Evolutionary conservation across 2,888 invertebrate species (phyloP).

Genomic region (Monochamus alternatus): DNA sequence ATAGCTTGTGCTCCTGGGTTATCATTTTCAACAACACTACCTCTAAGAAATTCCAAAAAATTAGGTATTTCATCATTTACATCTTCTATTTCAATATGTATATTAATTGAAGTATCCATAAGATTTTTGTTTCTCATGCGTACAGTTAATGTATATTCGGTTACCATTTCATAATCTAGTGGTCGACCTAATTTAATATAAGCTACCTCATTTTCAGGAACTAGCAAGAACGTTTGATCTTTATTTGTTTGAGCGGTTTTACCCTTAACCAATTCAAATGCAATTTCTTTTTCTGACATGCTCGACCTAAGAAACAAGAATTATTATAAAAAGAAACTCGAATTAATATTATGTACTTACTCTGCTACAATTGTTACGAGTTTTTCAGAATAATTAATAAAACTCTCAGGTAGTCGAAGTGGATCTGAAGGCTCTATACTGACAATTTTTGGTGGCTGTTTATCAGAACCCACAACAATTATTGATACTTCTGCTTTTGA

Average conservation of each 20-base stretch:
- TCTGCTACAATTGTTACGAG: slow-evolving; percentile 77
- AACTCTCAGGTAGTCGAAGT: slow-evolving; percentile 82
- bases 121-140: slow-evolving; percentile 87
- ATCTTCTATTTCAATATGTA: slow-evolving; percentile 86
- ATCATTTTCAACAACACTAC: slow-evolving; percentile 90
- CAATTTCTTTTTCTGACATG: slow-evolving; percentile 82
- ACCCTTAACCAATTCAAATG: slow-evolving; percentile 87
- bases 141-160: slow-evolving; percentile 88
- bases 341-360: slow-evolving; percentile 71
- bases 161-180: slow-evolving; percentile 89
- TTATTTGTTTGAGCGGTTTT: slow-evolving; percentile 91
- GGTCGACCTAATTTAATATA: slow-evolving; percentile 83
- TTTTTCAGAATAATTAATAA: slow-evolving; percentile 76
- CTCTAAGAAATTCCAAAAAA: slow-evolving; percentile 87
- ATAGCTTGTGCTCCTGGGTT: slow-evolving; percentile 87
- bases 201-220: slow-evolving; percentile 77
- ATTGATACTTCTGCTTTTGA: slow-evolving; percentile 87
- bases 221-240: slow-evolving; percentile 81
- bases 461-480: slow-evolving; percentile 89
- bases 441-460: slow-evolving; percentile 86
- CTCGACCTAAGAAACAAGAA: slow-evolving; percentile 76
- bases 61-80: slow-evolving; percentile 93
- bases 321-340: slow-evolving; percentile 19
- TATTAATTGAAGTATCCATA: slow-evolving; percentile 84
- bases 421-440: slow-evolving; percentile 72